Base-by-base conservation (phyloP, 2,888 invertebrate genomes). In the Magallana nippona region DNA sequence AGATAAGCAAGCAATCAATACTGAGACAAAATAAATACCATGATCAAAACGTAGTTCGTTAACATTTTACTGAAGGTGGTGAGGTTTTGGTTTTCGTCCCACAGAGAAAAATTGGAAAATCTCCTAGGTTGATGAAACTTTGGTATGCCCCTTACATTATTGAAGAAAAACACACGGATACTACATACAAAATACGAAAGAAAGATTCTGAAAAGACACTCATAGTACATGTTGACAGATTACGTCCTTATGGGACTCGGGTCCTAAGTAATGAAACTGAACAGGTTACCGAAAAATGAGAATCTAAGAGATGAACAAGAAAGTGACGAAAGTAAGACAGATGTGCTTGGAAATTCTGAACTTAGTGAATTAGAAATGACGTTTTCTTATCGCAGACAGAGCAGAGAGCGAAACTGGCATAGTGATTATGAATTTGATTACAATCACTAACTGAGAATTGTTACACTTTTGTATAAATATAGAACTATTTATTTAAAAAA, bases 341-440 rank as follows among this genome's bases (percentile, higher is more conserved):
- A 79, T 55, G 1, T 79, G 55, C 22, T 79, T 17, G 19, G 55
- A 11, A 79, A 79, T n/a, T 55, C 11, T 19, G 56, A 79, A 44
- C 32, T 32, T 32, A 2, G 3, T 5, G 3, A 32, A 32, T 32
- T 32, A 5, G 2, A 5, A 32, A 32, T 79, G 19, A 2, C 79
- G 10, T 56, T 56, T 11, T 19, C 55, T 32, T 22, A 55, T 19
- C 55, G 79, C 55, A 79, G 79, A 55, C 55, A 79, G 55, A 17
- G 56, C 79, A 79, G 11, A 79, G 17, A 55, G 56, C 79, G 56
- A 10, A 56, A 56, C 19, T 79, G 79, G 56, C 55, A 55, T 11
- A 55, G n/a, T 79, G 79, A 56, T 79, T 79, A 55, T 79, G 19
- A 79, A 15, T 55, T 79, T 79, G 79, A 79, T 79, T 56, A 79